Conservation (phyloP, 2,113 vertebrate genomes). For the Noturus placidus region DNA sequence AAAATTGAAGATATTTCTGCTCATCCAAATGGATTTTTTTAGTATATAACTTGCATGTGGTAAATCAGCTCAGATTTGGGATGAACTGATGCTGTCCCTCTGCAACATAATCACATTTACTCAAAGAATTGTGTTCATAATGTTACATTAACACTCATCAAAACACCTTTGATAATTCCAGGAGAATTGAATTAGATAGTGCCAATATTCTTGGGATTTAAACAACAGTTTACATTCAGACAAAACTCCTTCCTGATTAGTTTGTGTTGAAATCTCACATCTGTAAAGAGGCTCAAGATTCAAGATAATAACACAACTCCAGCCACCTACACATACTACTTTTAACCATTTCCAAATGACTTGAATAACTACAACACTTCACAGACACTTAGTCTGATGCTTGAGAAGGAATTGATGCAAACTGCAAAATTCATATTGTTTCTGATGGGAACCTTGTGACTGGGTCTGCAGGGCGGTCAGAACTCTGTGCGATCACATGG, state of each 20-base stretch:
- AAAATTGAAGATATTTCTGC: neutral
- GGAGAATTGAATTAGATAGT: neutral
- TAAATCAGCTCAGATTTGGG: too few species aligned
- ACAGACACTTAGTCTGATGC: neutral
- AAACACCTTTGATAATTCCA: neutral
- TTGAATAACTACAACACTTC: neutral
- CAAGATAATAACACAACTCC: neutral
- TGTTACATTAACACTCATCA: neutral
- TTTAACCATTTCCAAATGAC: neutral
- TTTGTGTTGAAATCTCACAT: neutral
- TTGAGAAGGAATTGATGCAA: neutral
- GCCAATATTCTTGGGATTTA: neutral
- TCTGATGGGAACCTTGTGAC: neutral
- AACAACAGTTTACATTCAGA: neutral
- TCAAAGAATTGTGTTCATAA: neutral
- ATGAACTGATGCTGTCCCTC: neutral
- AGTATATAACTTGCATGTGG: neutral
- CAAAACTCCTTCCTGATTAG: neutral
- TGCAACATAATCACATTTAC: neutral
- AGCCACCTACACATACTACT: neutral
- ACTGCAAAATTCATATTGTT: neutral
- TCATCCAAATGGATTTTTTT: neutral
- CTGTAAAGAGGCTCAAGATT: neutral
- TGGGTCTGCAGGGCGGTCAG: slow-evolving; percentile 78
- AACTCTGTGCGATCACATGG: slow-evolving; percentile 84